Conservation (phyloP, 30 jellyfish, hydroid and myxozoan species). For the Clytia hemisphaerica region DNA sequence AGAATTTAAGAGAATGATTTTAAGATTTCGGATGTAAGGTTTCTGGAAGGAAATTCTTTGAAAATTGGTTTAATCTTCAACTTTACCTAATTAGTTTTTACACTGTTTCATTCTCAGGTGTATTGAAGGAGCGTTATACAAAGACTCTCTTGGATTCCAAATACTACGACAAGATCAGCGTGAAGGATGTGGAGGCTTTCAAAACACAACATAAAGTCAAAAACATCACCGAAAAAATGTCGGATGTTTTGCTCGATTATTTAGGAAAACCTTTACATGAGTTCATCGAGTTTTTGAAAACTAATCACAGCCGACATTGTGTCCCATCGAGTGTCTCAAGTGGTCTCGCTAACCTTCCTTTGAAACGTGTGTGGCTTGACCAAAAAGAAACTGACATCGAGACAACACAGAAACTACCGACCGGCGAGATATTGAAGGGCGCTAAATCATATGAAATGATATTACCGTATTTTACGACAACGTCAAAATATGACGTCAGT, state of each 20-base stretch:
- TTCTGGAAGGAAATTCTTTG: too few species aligned
- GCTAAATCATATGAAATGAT: constrained; percentile 69
- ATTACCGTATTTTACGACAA: constrained; percentile 84
- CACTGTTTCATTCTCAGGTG: too few species aligned
- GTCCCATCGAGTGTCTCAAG: constrained; percentile 52
- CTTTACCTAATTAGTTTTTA: too few species aligned
- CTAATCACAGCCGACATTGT: constrained; percentile 63
- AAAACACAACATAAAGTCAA: constrained; percentile 29
- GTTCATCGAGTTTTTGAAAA: constrained; percentile 42
- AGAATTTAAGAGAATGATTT: too few species aligned
- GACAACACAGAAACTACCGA: constrained; percentile 71
- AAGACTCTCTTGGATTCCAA: constrained; percentile 18
- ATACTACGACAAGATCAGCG: constrained; percentile 27
- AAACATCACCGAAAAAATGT: constrained; percentile 30
- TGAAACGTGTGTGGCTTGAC: constrained; percentile 63
- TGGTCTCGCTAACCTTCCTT: constrained; percentile 74
- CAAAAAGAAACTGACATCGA: constrained; percentile 43
- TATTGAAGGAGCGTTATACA: constrained; percentile 47
- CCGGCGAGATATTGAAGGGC: constrained; percentile 82
- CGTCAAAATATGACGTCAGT: constrained; percentile 42
- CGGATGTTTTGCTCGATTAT: constrained; percentile 35
- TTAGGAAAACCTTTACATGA: constrained; percentile 54
- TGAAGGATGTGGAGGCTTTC: constrained; percentile 30
- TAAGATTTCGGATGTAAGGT: too few species aligned
- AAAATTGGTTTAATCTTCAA: too few species aligned